phyloP scores from a whole-genome alignment of 1,140 invertebrate species.

The Callitettix versicolor region DNA sequence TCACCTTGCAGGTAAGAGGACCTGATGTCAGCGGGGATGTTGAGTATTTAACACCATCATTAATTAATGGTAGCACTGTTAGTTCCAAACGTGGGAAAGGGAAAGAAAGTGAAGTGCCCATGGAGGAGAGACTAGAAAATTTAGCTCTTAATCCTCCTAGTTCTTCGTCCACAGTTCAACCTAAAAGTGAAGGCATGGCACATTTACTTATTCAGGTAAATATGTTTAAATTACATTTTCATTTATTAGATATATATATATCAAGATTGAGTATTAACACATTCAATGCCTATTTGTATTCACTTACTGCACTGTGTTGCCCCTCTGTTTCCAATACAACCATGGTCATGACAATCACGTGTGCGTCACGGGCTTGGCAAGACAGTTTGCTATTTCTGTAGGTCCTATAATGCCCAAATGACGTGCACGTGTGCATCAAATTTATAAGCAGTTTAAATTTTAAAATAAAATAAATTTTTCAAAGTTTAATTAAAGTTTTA shows the following conservation, averaged over 20 bases:
- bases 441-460: no score
- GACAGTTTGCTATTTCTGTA: no score
- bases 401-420: no score
- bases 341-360: no score
- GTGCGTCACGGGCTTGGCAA: no score
- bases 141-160: constrained; percentile 44
- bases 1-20: constrained; percentile 27
- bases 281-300: no score
- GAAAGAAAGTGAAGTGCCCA: constrained; percentile 51
- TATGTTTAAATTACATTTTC: neutral
- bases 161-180: constrained; percentile 26
- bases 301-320: no score
- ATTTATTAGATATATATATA: neutral
- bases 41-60: constrained; percentile 35
- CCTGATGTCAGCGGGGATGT: constrained; percentile 30
- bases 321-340: no score
- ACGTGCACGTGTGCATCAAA: no score
- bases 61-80: constrained; percentile 3
- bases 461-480: no score
- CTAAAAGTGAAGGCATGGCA: constrained; percentile 53
- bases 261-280: neutral
- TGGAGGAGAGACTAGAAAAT: constrained; percentile 64
- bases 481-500: no score
- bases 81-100: neutral
- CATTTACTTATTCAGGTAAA: constrained; percentile 49